These are phyloP conservation scores for Abscondita cerata DNA, from an alignment of 2,888 invertebrate species.

Conservation along the genomic window DNA sequence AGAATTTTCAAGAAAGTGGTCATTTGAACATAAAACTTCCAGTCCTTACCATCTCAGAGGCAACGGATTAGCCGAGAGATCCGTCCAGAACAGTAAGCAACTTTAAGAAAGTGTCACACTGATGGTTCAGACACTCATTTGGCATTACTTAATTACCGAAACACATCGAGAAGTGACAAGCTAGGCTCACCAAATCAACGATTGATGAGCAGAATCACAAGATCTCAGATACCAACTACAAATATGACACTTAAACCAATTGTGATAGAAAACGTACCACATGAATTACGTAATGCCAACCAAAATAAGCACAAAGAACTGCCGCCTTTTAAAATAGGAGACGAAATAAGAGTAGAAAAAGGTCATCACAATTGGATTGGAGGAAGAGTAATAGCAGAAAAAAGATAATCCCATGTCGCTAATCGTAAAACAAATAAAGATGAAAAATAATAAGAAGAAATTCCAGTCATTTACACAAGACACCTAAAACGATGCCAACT, in stretches of 20 bases:
- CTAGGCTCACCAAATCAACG: neutral
- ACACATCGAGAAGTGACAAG: neutral
- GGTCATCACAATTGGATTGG: neutral
- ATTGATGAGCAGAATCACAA: neutral
- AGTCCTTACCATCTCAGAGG: neutral
- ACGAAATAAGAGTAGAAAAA: neutral
- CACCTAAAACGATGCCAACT: too few species aligned
- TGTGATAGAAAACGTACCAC: too few species aligned
- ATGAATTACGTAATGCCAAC: too few species aligned
- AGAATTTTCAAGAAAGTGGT: neutral
- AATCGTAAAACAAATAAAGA: too few species aligned
- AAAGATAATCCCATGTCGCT: too few species aligned
- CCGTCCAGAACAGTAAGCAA: neutral
- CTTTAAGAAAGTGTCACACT: neutral
- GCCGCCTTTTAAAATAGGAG: too few species aligned
- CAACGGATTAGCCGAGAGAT: neutral
- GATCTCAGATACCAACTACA: neutral
- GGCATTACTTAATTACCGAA: neutral
- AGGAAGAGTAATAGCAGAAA: neutral
- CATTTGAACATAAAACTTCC: neutral
- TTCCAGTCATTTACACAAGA: too few species aligned
- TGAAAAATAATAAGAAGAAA: too few species aligned
- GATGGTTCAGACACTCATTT: neutral
- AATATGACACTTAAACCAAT: too few species aligned
- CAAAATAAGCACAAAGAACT: too few species aligned